Evolutionary conservation across 1,140 invertebrate species (phyloP), one percentile per base, ranked within the genome.

Genomic region (Achatina immaculata): DNA sequence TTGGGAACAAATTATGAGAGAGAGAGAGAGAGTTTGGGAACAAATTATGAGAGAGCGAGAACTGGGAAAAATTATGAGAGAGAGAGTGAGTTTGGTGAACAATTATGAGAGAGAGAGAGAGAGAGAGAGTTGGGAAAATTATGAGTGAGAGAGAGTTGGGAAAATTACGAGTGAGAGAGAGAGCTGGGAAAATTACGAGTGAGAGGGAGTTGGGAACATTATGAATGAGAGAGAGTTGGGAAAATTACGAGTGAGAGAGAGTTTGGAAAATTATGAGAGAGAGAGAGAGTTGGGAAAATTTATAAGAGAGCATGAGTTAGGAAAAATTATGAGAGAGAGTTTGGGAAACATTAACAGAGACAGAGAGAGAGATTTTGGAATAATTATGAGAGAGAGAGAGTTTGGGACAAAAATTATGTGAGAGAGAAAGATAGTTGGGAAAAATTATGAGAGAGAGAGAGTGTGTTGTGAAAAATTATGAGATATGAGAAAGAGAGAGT

Each of bases 361-460:
- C n/a, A n/a, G n/a, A n/a, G n/a, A n/a, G n/a, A n/a, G n/a, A n/a
- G n/a, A n/a, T n/a, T n/a, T n/a, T n/a, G n/a, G n/a, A n/a, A n/a
- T n/a, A n/a, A n/a, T n/a, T n/a, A 71, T 48, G 79, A 81, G 69
- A 11, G 69, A 0, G 72, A 58, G 62, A n/a, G 16, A 62, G 55
- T 43, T 7, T 43, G 71, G 0, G 71, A 24, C 9, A 0, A 11
- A 21, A n/a, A 40, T 24, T 11, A 0, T 36, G 38, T 38, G 40
- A 36, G 43, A 31, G 43, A 28, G 48, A 71, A 42, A 77, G 73
- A 36, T 31, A 68, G 66, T n/a, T n/a, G n/a, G n/a, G n/a, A n/a
- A n/a, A n/a, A n/a, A n/a, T n/a, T n/a, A n/a, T n/a, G n/a, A n/a
- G n/a, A n/a, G n/a, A n/a, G n/a, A n/a, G n/a, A n/a, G n/a, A n/a